Evolutionary conservation across 2,113 vertebrate genomes (phyloP).

Genomic region (Entomyzon cyanotis): DNA sequence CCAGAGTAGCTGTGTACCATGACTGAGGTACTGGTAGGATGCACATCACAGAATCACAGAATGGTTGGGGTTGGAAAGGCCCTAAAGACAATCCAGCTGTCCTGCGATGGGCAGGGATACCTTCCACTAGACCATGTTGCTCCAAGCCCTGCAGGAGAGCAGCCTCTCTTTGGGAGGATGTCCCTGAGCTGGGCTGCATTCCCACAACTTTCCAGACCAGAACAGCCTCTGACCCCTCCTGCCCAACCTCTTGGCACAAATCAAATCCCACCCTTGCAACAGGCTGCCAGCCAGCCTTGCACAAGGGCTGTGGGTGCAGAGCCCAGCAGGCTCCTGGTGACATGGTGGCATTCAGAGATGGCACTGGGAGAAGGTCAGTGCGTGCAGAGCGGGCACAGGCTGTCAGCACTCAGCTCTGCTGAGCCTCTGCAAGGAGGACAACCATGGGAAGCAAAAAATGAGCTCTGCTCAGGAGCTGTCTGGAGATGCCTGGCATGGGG

Average conservation of each 20-base stretch:
- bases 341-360: neutral
- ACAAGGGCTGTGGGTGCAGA: neutral
- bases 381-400: neutral
- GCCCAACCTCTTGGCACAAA: neutral
- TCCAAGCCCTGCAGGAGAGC: neutral
- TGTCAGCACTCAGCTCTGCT: neutral
- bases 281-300: rapidly evolving
- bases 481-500: neutral
- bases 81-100: neutral
- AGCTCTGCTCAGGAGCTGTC: neutral
- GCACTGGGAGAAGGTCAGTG: slow-evolving; percentile 21
- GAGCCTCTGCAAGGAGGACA: neutral
- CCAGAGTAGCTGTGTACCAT: rapidly evolving
- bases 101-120: neutral
- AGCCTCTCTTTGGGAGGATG: neutral
- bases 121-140: neutral
- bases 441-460: rapidly evolving
- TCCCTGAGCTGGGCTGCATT: neutral
- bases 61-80: neutral
- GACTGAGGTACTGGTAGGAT: neutral
- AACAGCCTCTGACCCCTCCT: neutral
- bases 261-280: neutral
- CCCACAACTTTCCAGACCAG: neutral
- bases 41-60: neutral
- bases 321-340: neutral